Percentiles rank a stretch among this genome's conserved stretches.
Conservation (phyloP, 2,113 vertebrate species). For the Hypomesus transpacificus region DNA sequence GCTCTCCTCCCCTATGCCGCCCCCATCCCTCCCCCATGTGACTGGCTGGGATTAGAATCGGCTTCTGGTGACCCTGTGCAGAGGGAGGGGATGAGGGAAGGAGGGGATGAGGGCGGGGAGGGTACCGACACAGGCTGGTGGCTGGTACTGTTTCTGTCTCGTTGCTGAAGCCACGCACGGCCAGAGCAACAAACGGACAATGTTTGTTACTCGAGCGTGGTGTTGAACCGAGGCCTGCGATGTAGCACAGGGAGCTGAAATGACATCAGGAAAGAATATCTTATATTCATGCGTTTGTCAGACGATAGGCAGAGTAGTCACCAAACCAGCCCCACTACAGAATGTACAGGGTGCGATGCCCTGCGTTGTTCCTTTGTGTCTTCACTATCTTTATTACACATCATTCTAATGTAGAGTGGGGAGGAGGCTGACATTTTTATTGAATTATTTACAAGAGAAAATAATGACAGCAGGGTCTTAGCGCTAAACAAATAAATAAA, state of each 20-base stretch:
- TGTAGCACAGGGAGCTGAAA: too few relatives aligned
- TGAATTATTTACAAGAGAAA: slow-evolving; percentile 74
- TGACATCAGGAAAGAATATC: too few relatives aligned
- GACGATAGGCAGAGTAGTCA: not conserved
- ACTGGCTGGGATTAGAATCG: slow-evolving; percentile 57
- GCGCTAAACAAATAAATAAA: slow-evolving; percentile 75
- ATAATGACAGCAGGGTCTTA: slow-evolving; percentile 67
- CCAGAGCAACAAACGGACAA: not conserved
- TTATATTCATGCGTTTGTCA: not conserved
- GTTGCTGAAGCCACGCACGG: slow-evolving; percentile 26
- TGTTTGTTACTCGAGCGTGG: too few relatives aligned
- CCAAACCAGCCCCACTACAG: not conserved
- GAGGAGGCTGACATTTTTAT: slow-evolving; percentile 68
- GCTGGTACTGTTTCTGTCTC: slow-evolving; percentile 29
- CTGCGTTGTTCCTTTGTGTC: slow-evolving; percentile 32
- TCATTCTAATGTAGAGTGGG: slow-evolving; percentile 63
- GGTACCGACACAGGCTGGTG: slow-evolving; percentile 25
- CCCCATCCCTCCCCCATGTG: too few relatives aligned
- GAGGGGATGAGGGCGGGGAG: slow-evolving; percentile 29
- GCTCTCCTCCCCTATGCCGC: not conserved
- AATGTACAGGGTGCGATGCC: not conserved
- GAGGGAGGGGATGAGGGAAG: slow-evolving; percentile 28
- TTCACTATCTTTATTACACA: slow-evolving; percentile 62
- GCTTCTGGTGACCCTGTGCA: slow-evolving; percentile 54
- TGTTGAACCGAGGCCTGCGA: too few relatives aligned